These are phyloP conservation scores for Villa cingulata DNA, from an alignment of 2,888 invertebrate genomes.

Conservation along the genomic window DNA sequence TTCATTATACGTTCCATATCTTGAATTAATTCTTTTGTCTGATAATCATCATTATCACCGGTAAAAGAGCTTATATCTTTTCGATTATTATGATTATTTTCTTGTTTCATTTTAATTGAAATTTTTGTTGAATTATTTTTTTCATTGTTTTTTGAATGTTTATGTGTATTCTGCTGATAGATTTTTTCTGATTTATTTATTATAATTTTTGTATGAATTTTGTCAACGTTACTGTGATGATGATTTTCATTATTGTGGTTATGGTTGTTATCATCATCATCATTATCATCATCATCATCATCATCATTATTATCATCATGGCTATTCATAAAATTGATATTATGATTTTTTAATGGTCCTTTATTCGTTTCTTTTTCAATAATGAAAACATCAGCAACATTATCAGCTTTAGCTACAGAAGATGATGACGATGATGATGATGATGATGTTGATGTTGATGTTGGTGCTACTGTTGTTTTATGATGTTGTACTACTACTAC, in stretches of 20 bases:
- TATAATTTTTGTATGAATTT: conserved; percentile 2
- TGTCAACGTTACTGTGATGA: too few species aligned
- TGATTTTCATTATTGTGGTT: too few species aligned
- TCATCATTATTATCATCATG: too few species aligned
- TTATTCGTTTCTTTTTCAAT: too few species aligned
- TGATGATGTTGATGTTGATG: conserved; percentile 10
- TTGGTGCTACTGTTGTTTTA: conserved; percentile 8
- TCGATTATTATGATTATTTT: too few species aligned
- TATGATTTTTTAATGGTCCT: too few species aligned
- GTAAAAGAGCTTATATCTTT: conserved; percentile 4
- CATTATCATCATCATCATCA: background rate
- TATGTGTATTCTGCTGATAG: background rate
- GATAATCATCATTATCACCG: conserved; percentile 25
- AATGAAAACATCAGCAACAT: too few species aligned
- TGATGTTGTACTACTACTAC: conserved; percentile 7
- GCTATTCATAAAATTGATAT: too few species aligned
- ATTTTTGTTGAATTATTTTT: too few species aligned
- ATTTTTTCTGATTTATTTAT: background rate
- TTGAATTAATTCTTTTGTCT: conserved; percentile 31
- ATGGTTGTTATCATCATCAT: too few species aligned
- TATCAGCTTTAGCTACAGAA: conserved; percentile 5
- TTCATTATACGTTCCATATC: conserved; percentile 36
- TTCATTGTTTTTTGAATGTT: too few species aligned
- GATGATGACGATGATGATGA: conserved; percentile 3
- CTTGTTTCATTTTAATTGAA: too few species aligned